Base-by-base conservation (phyloP, 2,888 invertebrate genomes). In the Coelopa pilipes region DNA sequence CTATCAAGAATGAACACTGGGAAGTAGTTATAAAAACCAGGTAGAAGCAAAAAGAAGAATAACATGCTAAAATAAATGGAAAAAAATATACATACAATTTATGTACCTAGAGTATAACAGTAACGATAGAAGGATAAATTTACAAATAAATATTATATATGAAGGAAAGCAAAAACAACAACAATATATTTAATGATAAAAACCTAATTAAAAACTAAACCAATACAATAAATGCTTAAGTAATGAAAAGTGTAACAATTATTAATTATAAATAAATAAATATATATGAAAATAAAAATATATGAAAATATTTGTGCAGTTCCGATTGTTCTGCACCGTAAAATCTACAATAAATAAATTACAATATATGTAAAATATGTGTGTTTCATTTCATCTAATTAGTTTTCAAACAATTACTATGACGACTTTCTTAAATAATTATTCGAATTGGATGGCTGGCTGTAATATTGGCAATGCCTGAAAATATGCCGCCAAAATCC, bases 251-350 rank as follows among this genome's bases (percentile, higher is more conserved):
- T 21, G 49, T 69, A 69, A 57, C 34, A 69, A 69, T 21, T 63
- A 75, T 49, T 55, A 21, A 68, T 60, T 68, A 69, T 65, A 70
- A 45, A 70, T 66, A 74, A 10, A 70, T 66, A 74, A 10, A 70
- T 46, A 67, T 65, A 75, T 59, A 70, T 72, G 69, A 24, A 65
- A 59, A 72, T 63, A 68, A 63, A 62, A 34, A 69, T 65, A 70
- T 34, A 55, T 59, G 34, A 66, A 50, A 45, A 74, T 70, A 73
- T 55, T 46, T 70, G 66, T 68, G 69, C 66, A 72, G 72, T 72
- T 68, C n/a, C n/a, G n/a, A n/a, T n/a, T 75, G 62, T 73, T 73
- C 75, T 75, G 75, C 73, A 70, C 73, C 46, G 68, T 75, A 73
- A 73, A 34, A 73, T 70, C 45, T 69, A 72, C 24, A 66, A 65